A percentile compares a stretch with the other conserved stretches of the same genome.
Evolutionary conservation across 2,797 vertebrate species (phyloP).

Genomic region (Coluber constrictor): DNA sequence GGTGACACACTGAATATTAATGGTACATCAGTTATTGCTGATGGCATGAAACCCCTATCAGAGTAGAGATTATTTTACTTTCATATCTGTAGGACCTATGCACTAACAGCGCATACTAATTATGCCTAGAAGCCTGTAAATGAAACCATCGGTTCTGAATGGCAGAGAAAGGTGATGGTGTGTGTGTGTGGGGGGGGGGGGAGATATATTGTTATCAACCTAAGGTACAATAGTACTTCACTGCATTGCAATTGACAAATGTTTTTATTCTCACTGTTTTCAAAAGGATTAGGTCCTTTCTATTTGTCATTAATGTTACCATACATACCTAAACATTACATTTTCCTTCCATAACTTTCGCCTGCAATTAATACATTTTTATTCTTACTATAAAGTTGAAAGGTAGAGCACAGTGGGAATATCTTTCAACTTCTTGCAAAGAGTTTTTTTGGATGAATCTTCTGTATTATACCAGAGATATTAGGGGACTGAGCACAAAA

Average conservation of each 20-base stretch:
- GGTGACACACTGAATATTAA: conserved; percentile 35
- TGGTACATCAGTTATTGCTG: conserved; percentile 20
- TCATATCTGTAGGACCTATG: conserved; percentile 26
- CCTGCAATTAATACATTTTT: background rate
- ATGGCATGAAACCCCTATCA: conserved; percentile 7
- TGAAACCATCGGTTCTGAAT: background rate
- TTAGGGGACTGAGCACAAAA: background rate
- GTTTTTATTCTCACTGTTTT: conserved; percentile 9
- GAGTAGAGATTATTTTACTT: conserved; percentile 27
- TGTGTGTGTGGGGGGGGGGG: too few species aligned
- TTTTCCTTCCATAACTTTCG: background rate
- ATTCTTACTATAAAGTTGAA: background rate
- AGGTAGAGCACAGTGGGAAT: background rate
- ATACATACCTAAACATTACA: background rate
- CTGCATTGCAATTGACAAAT: background rate
- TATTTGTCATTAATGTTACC: background rate
- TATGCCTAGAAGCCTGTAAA: conserved; percentile 17
- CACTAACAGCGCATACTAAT: conserved; percentile 17
- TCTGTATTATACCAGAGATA: background rate
- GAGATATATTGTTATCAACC: background rate
- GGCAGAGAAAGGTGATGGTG: background rate
- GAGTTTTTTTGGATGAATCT: background rate
- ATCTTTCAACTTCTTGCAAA: background rate
- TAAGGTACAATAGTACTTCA: background rate
- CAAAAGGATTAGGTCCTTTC: background rate